Base-by-base conservation (phyloP, 2,797 vertebrate species). In the Pseudochromis fuscus region DNA sequence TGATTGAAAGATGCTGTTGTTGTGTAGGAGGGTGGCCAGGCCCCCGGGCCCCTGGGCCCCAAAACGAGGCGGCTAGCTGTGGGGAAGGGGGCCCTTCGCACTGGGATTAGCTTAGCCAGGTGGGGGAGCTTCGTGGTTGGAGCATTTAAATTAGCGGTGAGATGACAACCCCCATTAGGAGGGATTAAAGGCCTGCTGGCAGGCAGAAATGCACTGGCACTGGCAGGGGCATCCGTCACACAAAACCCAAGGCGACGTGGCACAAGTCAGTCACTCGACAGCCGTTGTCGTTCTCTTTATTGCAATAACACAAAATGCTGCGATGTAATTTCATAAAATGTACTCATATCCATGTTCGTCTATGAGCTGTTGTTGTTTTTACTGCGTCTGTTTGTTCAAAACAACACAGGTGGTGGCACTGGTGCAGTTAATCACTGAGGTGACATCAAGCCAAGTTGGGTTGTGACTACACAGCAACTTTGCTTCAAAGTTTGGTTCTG, bases 101-200 rank as follows among this genome's bases (percentile, higher is more conserved):
- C 88, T 92, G 93, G 91, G 94, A 93, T 94, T 93, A 93, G 82
- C 70, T 87, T 68, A 85, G 87, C 91, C 91, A 94, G 93, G 92
- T 93, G 93, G 90, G 92, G 92, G 89, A 91, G 90, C 89, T 87
- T 84, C 84, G 88, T 92, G 92, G 92, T 93, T 93, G 89, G 88
- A 94, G 93, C 93, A 90, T 94, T 94, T 94, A 94, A 95, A 95
- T 95, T 95, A 94, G 93, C 91, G 76, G 87, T 83, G 92, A 93
- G 92, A 94, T 94, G 93, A 94, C 93, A 93, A 94, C 92, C 93
- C 93, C 94, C 93, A 94, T 95, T 95, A 94, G 92, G 91, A 94
- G 90, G 94, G 94, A 95, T 95, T 94, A 94, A 93, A 90, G 90
- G 93, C 91, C 91, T 89, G 93, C 93, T 94, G 94, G 92, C 89